Percentiles rank a stretch among this genome's conserved stretches.
Evolutionary conservation across 2,797 vertebrate species (phyloP).

Genomic region (Arnoldichthys spilopterus): DNA sequence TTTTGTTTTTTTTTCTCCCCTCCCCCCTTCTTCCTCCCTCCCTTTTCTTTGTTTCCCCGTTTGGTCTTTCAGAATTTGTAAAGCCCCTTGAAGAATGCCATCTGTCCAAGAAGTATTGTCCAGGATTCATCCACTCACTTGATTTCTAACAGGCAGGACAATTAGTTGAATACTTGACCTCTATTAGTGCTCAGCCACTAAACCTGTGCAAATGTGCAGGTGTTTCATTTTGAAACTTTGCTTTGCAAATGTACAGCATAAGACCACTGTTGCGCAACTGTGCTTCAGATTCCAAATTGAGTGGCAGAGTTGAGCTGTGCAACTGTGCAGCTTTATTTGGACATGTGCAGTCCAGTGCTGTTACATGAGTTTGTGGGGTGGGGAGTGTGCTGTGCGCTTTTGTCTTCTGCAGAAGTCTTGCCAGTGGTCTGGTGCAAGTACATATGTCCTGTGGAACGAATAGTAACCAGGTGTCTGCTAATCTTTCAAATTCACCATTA

Average conservation of each 20-base stretch:
- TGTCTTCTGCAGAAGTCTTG: constrained; percentile 74
- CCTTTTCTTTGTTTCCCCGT: constrained; percentile 62
- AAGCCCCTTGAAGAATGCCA: constrained; percentile 71
- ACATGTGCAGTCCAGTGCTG: constrained; percentile 61
- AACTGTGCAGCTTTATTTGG: constrained; percentile 73
- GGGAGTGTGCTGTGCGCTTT: constrained; percentile 70
- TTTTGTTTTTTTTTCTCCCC: too few species aligned
- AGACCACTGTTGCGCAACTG: constrained; percentile 67
- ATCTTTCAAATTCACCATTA: constrained; percentile 65
- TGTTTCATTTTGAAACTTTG: constrained; percentile 32
- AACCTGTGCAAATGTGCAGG: constrained; percentile 77
- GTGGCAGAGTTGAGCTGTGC: constrained; percentile 72
- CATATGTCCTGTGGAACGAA: constrained; percentile 68
- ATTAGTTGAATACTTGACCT: constrained; percentile 61
- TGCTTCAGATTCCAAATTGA: constrained; percentile 53
- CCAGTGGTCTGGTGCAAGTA: constrained; percentile 68
- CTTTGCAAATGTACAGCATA: constrained; percentile 52
- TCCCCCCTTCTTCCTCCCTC: too few species aligned
- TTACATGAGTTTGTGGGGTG: constrained; percentile 55
- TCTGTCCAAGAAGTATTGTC: constrained; percentile 64
- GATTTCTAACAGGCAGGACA: constrained; percentile 63
- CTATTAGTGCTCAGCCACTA: constrained; percentile 65
- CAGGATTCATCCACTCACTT: constrained; percentile 67
- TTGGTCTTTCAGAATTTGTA: constrained; percentile 78
- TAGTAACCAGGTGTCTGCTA: constrained; percentile 75